These are phyloP conservation scores for Pelosia muscerda DNA, from an alignment of 2,888 invertebrate species.

Conservation along the genomic window DNA sequence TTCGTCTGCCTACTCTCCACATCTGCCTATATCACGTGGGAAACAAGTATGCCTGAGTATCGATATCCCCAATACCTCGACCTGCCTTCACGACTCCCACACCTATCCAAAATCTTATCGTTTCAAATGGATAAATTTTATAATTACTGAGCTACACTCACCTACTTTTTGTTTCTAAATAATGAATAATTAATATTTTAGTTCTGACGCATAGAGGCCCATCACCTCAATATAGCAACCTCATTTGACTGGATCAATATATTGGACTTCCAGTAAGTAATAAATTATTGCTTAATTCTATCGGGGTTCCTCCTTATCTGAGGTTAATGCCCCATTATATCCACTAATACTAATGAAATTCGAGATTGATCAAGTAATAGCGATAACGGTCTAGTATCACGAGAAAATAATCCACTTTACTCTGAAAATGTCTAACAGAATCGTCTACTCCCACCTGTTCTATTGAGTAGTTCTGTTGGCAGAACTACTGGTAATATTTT, in stretches of 20 bases:
- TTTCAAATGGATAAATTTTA: not conserved
- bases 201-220: not conserved
- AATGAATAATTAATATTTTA: not conserved
- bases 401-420: not conserved
- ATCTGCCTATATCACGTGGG: not conserved
- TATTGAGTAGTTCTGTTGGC: too few species aligned
- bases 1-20: too few species aligned
- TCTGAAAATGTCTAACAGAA: not conserved
- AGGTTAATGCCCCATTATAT: not conserved
- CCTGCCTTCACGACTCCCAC: not conserved
- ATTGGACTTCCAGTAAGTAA: not conserved
- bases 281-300: slow-evolving; percentile 4
- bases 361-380: slow-evolving; percentile 31
- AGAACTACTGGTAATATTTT: too few species aligned
- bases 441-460: too few species aligned
- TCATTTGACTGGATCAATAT: not conserved
- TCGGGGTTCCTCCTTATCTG: not conserved
- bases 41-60: not conserved
- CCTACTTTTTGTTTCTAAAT: too few species aligned
- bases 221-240: not conserved
- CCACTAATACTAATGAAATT: slow-evolving; percentile 25
- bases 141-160: too few species aligned
- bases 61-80: not conserved
- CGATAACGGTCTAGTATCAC: not conserved
- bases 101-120: not conserved